Conservation (phyloP, 1,140 invertebrate genomes). For the Dinoponera quadriceps region DNA sequence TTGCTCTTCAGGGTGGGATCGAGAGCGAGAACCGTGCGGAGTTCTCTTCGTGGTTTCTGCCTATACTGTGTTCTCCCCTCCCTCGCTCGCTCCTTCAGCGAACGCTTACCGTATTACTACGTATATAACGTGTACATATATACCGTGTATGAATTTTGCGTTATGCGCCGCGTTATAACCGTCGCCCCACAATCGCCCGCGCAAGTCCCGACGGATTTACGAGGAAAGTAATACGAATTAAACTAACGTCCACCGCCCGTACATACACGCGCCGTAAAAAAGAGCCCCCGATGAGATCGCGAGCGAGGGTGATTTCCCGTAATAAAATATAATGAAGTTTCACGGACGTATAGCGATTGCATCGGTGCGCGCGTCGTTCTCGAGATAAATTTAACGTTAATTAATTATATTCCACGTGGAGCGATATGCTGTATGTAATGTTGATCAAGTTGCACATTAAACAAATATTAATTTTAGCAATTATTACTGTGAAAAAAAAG, state of each 20-base stretch:
- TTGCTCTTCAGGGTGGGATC: slow-evolving; percentile 13
- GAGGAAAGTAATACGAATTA: slow-evolving; percentile 83
- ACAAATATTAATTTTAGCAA: slow-evolving; percentile 2
- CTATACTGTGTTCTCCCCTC: slow-evolving; percentile 13
- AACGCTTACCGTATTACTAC: slow-evolving; percentile 16
- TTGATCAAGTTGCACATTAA: slow-evolving; percentile 25
- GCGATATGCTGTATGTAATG: slow-evolving; percentile 7
- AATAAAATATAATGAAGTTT: slow-evolving; percentile 27
- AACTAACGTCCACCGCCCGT: slow-evolving; percentile 78
- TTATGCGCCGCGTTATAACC: slow-evolving; percentile 77
- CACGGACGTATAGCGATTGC: neutral
- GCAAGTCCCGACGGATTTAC: slow-evolving; percentile 80
- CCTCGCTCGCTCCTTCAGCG: neutral
- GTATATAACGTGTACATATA: slow-evolving; percentile 43
- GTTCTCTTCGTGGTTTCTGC: slow-evolving; percentile 32
- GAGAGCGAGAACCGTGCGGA: slow-evolving; percentile 22
- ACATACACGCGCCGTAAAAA: slow-evolving; percentile 9
- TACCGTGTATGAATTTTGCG: slow-evolving; percentile 66
- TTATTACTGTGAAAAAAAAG: slow-evolving; percentile 5
- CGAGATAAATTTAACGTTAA: slow-evolving; percentile 39
- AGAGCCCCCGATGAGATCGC: slow-evolving; percentile 33
- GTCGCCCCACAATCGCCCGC: slow-evolving; percentile 57
- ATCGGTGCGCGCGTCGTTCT: neutral
- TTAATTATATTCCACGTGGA: slow-evolving; percentile 18
- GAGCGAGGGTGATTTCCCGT: slow-evolving; percentile 36